Base-by-base conservation (phyloP, 2,888 invertebrate species). In the Ormyrus labotus region DNA sequence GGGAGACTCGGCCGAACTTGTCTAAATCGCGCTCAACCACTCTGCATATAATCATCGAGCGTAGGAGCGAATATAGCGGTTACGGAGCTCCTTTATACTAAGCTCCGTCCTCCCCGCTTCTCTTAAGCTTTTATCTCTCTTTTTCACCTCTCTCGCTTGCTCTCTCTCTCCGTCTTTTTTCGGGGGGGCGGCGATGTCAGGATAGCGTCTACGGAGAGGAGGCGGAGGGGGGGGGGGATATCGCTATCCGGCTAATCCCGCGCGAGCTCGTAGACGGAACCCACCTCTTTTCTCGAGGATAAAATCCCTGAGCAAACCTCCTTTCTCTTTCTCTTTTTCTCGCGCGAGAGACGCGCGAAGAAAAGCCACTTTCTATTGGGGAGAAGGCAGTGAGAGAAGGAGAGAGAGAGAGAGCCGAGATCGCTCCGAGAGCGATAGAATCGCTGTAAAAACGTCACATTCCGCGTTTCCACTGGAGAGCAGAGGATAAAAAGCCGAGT, bases 231-330 rank as follows among this genome's bases (percentile, higher is more conserved):
- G 84, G 2, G 85, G 84, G 81, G 83, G 85, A 86, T 87, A 87
- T 87, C 87, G 84, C 86, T 86, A 85, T 77, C 81, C 80, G 85
- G 86, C 86, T 87, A 87, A 87, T 87, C 87, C 86, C 83, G 74
- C 83, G 74, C 76, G 61, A 73, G 58, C 87, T 85, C 86, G 84
- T 85, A 85, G 83, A 83, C 84, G 82, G 80, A 78, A 80, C 78
- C 74, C 77, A 75, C 84, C 34, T 84, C 83, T 81, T 83, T 82
- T 81, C 75, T 78, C 60, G 70, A 67, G 72, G 76, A 79, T 76
- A 70, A 79, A 76, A 79, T 81, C 75, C 81, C 53, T 75, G 78
- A 81, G 78, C 78, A 81, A 81, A 81, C 80, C 78, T 81, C 77
- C 72, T 80, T 70, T 64, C 64, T 50, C 69, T 63, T 45, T 50